A percentile compares a stretch with the other conserved stretches of the same genome.
Evolutionary conservation across 2,888 invertebrate species (phyloP).

Genomic region (Apotomis turbidana): DNA sequence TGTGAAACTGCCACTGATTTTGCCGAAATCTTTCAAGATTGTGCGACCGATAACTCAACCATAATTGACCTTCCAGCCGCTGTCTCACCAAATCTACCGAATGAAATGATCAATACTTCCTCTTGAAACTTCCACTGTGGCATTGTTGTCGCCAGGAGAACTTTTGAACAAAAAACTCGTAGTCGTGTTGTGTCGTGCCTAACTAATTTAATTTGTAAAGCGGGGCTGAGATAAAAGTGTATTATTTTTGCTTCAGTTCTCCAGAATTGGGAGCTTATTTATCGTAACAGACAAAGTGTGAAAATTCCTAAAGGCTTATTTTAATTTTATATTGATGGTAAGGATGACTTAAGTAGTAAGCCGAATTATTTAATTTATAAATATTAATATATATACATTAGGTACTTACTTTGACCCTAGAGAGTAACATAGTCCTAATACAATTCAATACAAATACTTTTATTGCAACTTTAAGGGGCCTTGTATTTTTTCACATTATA

Average conservation of each 20-base stretch:
- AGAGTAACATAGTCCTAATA: too few species aligned
- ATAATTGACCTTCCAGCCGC: background rate
- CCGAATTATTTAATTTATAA: too few species aligned
- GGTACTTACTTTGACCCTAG: too few species aligned
- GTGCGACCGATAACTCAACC: background rate
- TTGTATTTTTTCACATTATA: too few species aligned
- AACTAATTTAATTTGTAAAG: slow-evolving; percentile 15
- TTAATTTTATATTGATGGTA: too few species aligned
- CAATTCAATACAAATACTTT: too few species aligned
- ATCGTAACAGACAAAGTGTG: background rate
- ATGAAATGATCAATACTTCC: background rate
- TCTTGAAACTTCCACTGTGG: background rate
- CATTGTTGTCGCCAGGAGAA: background rate
- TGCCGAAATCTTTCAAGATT: background rate
- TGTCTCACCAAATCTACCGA: background rate
- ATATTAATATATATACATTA: too few species aligned
- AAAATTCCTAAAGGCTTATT: too few species aligned
- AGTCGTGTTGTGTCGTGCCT: background rate
- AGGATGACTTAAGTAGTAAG: too few species aligned
- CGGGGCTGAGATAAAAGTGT: background rate
- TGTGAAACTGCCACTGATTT: background rate
- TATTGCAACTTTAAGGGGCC: too few species aligned
- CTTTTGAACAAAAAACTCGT: slow-evolving; percentile 6
- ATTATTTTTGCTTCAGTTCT: background rate
- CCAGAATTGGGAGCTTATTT: background rate